Evolutionary conservation across 1,140 invertebrate genomes (phyloP).

Genomic region (Drosophila cardini): DNA sequence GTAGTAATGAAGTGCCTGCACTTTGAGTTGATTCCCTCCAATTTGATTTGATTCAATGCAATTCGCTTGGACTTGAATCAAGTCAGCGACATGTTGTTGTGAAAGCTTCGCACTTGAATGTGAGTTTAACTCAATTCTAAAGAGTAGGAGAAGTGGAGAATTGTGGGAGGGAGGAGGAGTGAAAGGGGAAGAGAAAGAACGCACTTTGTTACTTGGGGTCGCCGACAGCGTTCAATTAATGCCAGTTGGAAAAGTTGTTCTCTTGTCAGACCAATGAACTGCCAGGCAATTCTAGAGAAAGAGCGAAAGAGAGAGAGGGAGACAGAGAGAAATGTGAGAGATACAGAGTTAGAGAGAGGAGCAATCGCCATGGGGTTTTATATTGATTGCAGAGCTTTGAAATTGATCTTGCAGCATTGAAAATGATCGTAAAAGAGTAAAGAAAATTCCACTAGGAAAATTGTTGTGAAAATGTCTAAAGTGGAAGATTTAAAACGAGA

Average conservation of each 20-base stretch:
- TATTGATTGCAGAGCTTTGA: slow-evolving; percentile 45
- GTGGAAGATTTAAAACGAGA: not conserved
- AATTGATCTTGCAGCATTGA: slow-evolving; percentile 27
- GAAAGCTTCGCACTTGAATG: slow-evolving; percentile 29
- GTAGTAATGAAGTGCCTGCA: slow-evolving; percentile 7
- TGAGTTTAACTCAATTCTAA: slow-evolving; percentile 21
- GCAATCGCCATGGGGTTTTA: slow-evolving; percentile 19
- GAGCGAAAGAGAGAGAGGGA: not conserved
- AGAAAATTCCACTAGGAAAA: not conserved
- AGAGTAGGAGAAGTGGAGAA: not conserved
- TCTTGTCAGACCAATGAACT: slow-evolving; percentile 30
- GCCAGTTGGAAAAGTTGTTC: slow-evolving; percentile 34
- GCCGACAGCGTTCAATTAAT: slow-evolving; percentile 42
- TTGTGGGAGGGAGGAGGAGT: too few relatives aligned
- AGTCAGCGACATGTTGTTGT: slow-evolving; percentile 35
- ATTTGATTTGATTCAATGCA: slow-evolving; percentile 2
- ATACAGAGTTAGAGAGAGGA: not conserved
- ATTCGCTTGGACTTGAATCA: slow-evolving; percentile 2
- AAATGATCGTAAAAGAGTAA: slow-evolving; percentile 12
- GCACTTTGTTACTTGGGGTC: slow-evolving; percentile 30
- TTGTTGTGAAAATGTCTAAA: not conserved
- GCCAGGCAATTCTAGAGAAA: not conserved
- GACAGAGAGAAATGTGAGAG: not conserved
- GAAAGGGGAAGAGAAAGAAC: slow-evolving; percentile 2
- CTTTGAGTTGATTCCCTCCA: not conserved